A percentile compares a stretch with the other conserved stretches of the same genome.
Conservation (phyloP, 92 coral and sea anemone species). For the Phenganax stokvisi region DNA sequence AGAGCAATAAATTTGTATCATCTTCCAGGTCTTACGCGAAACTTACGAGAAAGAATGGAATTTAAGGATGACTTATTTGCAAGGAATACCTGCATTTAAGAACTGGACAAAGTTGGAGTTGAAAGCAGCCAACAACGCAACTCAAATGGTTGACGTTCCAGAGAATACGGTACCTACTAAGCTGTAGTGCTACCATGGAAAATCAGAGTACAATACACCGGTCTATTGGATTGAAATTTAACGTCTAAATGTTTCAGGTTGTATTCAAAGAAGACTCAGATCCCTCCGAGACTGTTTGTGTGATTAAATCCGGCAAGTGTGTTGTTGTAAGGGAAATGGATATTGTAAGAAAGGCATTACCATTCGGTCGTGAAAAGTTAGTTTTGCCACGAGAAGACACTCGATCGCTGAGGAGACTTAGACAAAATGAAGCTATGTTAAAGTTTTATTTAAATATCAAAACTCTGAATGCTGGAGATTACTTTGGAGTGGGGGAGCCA, state of each 20-base stretch:
- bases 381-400: constrained; percentile 22
- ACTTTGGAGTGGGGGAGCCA: constrained; percentile 29
- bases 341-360: constrained; percentile 15
- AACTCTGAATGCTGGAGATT: constrained; percentile 21
- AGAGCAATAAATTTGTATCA: too few species aligned
- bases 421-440: constrained; percentile 24
- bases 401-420: constrained; percentile 19
- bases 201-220: not conserved
- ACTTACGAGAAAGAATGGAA: constrained; percentile 57
- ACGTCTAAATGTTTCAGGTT: not conserved
- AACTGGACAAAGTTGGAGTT: constrained; percentile 57
- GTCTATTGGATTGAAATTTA: not conserved
- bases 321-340: constrained; percentile 18
- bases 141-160: constrained; percentile 51
- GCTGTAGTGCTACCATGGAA: not conserved
- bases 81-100: constrained; percentile 48
- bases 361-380: constrained; percentile 32
- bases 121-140: constrained; percentile 48
- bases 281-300: constrained; percentile 16
- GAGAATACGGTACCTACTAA: constrained; percentile 55
- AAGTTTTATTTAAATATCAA: not conserved
- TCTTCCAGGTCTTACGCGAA: constrained; percentile 53
- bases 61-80: constrained; percentile 48
- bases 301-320: constrained; percentile 26
- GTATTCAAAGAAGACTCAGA: constrained; percentile 14